These are phyloP conservation scores for Biston stratarius DNA, from an alignment of 2,888 invertebrate species.

Conservation along the genomic window DNA sequence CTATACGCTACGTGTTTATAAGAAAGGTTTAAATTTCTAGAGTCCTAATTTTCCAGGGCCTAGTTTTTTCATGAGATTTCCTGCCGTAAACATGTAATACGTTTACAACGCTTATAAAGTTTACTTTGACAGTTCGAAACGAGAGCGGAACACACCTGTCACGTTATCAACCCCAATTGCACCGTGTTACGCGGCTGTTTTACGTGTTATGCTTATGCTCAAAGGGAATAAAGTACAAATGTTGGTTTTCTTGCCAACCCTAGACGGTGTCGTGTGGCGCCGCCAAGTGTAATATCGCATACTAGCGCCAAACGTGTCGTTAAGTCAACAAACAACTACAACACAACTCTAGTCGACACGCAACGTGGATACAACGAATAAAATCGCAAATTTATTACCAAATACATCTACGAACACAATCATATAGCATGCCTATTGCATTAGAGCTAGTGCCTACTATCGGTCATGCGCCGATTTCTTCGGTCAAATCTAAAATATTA, in stretches of 20 bases:
- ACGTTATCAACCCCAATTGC: no score
- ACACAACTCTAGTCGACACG: slow-evolving; percentile 39
- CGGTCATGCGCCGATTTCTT: slow-evolving; percentile 7
- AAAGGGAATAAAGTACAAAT: no score
- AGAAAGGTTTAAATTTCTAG: no score
- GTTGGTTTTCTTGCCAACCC: slow-evolving; percentile 18
- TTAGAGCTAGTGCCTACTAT: slow-evolving; percentile 8
- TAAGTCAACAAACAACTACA: slow-evolving; percentile 51
- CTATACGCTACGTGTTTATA: no score
- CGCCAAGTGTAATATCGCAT: slow-evolving; percentile 21
- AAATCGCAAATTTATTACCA: slow-evolving; percentile 46
- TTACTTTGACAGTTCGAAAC: no score
- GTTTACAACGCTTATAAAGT: no score
- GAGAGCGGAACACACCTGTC: no score
- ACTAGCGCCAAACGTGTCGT: slow-evolving; percentile 44
- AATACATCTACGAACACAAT: slow-evolving; percentile 45
- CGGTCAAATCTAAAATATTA: neutral
- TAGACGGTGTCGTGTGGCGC: slow-evolving; percentile 38
- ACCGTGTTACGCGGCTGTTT: no score
- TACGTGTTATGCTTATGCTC: no score
- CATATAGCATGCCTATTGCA: slow-evolving; percentile 12
- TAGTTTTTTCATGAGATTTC: no score
- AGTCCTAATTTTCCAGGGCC: no score
- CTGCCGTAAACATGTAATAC: no score
- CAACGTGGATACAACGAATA: slow-evolving; percentile 46